Evolutionary conservation across 2,888 invertebrate species (phyloP).

Genomic region (Euclidia mi): DNA sequence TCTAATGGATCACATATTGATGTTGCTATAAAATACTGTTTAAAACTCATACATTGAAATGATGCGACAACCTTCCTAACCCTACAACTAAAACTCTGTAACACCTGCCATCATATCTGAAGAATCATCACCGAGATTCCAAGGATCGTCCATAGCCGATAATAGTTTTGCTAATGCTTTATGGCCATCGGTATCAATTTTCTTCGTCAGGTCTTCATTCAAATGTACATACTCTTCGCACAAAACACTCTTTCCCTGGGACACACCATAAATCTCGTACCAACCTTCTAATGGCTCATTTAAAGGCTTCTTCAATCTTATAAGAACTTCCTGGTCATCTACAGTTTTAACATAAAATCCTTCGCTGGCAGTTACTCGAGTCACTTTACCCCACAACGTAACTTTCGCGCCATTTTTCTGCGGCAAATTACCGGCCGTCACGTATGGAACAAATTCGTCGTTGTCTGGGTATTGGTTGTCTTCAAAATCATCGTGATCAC

Average conservation of each 20-base stretch:
- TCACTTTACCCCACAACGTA: constrained; percentile 84
- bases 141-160: constrained; percentile 83
- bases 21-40: too few species aligned
- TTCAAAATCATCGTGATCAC: constrained; percentile 84
- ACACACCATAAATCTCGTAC: constrained; percentile 85
- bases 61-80: too few species aligned
- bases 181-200: constrained; percentile 83
- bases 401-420: constrained; percentile 86
- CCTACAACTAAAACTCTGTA: too few species aligned
- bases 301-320: constrained; percentile 77
- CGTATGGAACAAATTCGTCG: constrained; percentile 85
- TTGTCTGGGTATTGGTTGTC: constrained; percentile 86
- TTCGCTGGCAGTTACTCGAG: constrained; percentile 81
- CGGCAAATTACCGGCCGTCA: constrained; percentile 83
- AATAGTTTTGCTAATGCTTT: constrained; percentile 80
- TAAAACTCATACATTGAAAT: too few species aligned
- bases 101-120: too few species aligned
- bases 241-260: constrained; percentile 82
- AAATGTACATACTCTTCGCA: constrained; percentile 85
- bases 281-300: constrained; percentile 84
- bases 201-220: constrained; percentile 76
- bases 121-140: constrained; percentile 83
- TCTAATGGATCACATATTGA: too few species aligned
- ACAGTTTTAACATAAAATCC: constrained; percentile 85
- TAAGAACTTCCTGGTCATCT: constrained; percentile 84